These are phyloP conservation scores for Ctenopoma multispine DNA, from an alignment of 2,797 vertebrate species.

Conservation along the genomic window DNA sequence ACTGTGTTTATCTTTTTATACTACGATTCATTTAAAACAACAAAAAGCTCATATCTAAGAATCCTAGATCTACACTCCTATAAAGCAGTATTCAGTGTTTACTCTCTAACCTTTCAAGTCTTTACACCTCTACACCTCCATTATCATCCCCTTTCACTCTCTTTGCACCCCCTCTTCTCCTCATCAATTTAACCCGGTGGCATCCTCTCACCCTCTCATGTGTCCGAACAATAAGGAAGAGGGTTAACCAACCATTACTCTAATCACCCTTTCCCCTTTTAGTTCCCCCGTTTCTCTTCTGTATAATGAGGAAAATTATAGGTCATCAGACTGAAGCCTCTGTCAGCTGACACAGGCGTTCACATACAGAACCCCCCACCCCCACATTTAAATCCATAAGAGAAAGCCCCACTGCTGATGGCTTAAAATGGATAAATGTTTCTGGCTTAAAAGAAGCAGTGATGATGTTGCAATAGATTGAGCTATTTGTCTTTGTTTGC, in stretches of 20 bases:
- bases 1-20: neutral
- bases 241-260: constrained; percentile 65
- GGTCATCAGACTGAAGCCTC: constrained; percentile 59
- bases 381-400: constrained; percentile 12
- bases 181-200: constrained; percentile 25
- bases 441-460: neutral
- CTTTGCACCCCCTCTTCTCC: neutral
- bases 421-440: constrained; percentile 10
- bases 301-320: constrained; percentile 62
- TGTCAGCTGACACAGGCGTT: constrained; percentile 21
- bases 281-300: constrained; percentile 49
- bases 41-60: neutral
- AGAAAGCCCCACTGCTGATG: constrained; percentile 5
- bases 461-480: neutral
- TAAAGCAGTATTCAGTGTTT: neutral
- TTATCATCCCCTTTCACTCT: constrained; percentile 10
- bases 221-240: constrained; percentile 42
- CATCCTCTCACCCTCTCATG: constrained; percentile 10
- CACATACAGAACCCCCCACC: neutral
- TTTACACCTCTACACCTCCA: constrained; percentile 1
- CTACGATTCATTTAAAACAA: neutral
- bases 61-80: neutral
- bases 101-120: neutral
- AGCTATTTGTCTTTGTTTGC: neutral
- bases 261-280: constrained; percentile 60